These are phyloP conservation scores for Callionymus lyra DNA, from an alignment of 2,113 vertebrate species.

Conservation along the genomic window DNA sequence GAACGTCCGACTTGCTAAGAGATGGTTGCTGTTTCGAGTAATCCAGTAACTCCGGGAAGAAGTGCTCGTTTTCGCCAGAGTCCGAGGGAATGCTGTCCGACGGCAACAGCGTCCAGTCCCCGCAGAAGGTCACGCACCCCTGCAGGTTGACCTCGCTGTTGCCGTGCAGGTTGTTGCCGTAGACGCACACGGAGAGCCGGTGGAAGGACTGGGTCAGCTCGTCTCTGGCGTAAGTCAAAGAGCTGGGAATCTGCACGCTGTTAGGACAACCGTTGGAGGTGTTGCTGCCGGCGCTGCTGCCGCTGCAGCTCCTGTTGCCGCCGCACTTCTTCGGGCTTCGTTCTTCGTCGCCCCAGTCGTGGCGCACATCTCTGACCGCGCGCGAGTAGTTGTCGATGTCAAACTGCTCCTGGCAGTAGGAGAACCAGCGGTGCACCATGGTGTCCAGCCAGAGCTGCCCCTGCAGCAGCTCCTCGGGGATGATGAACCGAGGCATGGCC, in stretches of 20 bases:
- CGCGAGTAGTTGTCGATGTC: conserved; percentile 95
- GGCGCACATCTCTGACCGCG: conserved; percentile 84
- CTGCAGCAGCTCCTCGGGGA: conserved; percentile 84
- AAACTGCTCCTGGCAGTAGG: conserved; percentile 89
- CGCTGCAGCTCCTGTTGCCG: conserved; percentile 42
- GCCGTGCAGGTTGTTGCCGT: conserved; percentile 90
- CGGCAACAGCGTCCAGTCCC: conserved; percentile 79
- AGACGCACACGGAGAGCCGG: conserved; percentile 91
- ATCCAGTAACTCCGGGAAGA: conserved; percentile 77
- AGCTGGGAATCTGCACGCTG: conserved; percentile 81
- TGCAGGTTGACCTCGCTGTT: conserved; percentile 96
- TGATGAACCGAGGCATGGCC: conserved; percentile 78
- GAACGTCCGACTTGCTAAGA: conserved; percentile 75
- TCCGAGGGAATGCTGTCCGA: conserved; percentile 76
- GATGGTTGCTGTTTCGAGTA: conserved; percentile 50
- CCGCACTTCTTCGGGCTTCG: conserved; percentile 83
- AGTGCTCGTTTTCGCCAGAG: conserved; percentile 76
- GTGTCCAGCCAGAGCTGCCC: conserved; percentile 84
- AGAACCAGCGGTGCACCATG: conserved; percentile 88
- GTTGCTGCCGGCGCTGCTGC: conserved; percentile 31
- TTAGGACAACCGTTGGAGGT: conserved; percentile 66
- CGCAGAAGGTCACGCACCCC: conserved; percentile 81
- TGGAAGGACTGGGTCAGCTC: conserved; percentile 97
- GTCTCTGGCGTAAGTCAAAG: conserved; percentile 85
- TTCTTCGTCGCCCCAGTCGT: conserved; percentile 87